Conservation (phyloP, 2,888 invertebrate genomes). For the Microplitis manilae region DNA sequence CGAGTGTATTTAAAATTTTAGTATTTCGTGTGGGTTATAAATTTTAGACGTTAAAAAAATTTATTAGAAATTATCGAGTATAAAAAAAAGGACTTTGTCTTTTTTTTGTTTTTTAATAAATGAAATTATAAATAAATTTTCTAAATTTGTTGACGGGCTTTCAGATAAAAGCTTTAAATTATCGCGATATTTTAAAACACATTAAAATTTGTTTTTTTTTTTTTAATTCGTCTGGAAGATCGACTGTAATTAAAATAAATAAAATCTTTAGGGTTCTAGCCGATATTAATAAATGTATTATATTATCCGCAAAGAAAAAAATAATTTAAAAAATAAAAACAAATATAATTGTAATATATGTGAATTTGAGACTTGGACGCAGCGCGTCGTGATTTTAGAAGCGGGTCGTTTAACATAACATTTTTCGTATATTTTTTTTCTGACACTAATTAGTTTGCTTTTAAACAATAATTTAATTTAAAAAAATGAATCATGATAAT, state of each 20-base stretch:
- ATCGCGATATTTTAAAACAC: not conserved
- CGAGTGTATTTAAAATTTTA: not conserved
- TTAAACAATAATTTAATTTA: not conserved
- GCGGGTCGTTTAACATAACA: not conserved
- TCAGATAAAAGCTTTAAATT: not conserved
- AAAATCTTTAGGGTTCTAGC: not conserved
- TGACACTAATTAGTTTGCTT: not conserved
- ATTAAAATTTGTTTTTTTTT: not conserved
- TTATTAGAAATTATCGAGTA: not conserved
- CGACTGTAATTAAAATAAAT: not conserved
- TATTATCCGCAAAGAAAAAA: constrained; percentile 28
- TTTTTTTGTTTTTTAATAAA: not conserved
- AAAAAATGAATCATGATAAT: not conserved
- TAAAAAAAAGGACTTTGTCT: not conserved
- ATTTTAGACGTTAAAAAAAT: not conserved
- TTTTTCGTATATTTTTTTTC: not conserved
- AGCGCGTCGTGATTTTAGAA: not conserved
- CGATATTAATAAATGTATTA: constrained; percentile 17
- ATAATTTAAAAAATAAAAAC: not conserved
- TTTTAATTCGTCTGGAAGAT: not conserved
- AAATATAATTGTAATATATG: constrained; percentile 35
- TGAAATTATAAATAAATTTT: not conserved
- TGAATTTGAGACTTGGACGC: constrained; percentile 6
- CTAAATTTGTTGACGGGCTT: not conserved
- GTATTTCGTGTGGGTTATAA: not conserved